Evolutionary conservation across 2,888 invertebrate genomes (phyloP).

Genomic region (Synergus umbraculus): DNA sequence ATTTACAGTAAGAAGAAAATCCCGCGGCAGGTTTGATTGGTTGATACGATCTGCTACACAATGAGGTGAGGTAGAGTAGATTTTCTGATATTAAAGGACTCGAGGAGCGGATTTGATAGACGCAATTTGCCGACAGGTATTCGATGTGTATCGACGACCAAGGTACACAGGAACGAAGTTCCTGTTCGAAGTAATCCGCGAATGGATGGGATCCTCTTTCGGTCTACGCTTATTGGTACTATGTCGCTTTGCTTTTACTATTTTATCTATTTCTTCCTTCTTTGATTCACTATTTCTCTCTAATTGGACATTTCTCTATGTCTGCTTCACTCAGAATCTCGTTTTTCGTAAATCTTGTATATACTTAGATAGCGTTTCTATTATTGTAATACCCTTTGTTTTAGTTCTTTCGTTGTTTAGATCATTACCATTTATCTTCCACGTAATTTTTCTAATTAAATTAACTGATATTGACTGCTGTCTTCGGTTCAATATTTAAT

Average conservation of each 20-base stretch:
- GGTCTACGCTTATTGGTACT: not conserved
- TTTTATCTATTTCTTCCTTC: not conserved
- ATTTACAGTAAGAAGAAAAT: not conserved
- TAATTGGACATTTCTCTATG: not conserved
- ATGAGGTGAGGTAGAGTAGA: not conserved
- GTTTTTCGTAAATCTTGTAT: not conserved
- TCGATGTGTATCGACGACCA: constrained; percentile 2
- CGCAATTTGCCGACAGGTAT: not conserved
- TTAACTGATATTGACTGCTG: not conserved
- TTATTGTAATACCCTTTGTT: not conserved
- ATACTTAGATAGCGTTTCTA: not conserved
- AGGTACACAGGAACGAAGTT: not conserved
- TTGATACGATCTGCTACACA: not conserved
- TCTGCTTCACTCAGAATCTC: not conserved
- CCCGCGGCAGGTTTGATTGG: not conserved
- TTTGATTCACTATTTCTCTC: not conserved
- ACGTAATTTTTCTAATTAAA: not conserved
- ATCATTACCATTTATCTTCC: not conserved
- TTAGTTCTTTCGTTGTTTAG: not conserved
- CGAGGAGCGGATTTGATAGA: not conserved
- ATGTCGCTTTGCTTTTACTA: not conserved
- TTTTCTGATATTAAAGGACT: not conserved
- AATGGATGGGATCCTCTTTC: constrained; percentile 4
- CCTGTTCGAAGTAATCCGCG: constrained; percentile 2
- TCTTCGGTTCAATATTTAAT: too few relatives aligned